Evolutionary conservation across 2,113 vertebrate genomes (phyloP), one percentile per base, ranked within the genome.

Genomic region (Hippocampus barbouri): DNA sequence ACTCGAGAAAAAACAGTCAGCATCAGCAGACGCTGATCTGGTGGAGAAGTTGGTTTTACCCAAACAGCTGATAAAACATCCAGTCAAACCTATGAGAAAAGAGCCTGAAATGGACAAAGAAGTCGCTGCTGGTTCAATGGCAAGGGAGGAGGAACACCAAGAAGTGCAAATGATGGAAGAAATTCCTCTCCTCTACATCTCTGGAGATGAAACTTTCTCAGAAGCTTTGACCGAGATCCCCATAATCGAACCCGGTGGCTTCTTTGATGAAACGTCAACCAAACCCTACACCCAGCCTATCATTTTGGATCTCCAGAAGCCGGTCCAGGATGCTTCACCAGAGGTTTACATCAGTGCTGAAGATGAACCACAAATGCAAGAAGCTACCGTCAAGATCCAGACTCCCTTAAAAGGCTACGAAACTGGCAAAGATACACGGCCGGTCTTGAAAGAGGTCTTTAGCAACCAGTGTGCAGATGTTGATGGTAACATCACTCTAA

Each of bases 361-460:
- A 11, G 87, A 89, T 47, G 93, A 95, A 67, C 89, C 93, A 27
- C 88, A 96, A 87, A 86, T 94, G 74, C 89, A 90, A 69, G 92
- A 94, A 38, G 95, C 96, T 0, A 96, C 95, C 0, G 87, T 96
- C 71, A 97, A 95, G 87, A 98, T 98, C 77, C 97, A 98, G 85
- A 95, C 96, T 0, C 95, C 95, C 6, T 98, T 98, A 79, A 97
- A 98, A 81, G 95, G 96, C 49, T 98, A 94, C 74, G 96, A 95
- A 88, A 89, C 93, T 7, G 91, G 95, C 21, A 97, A 94, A 80
- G 95, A 95, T 72, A 94, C 98, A 85, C 93, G 92, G 12, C 97
- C 95, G 0, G 73, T 90, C 11, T 96, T 98, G 60, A 91, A 86
- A 0, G 91, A 93, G 69, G 94, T 94, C 0, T 98, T 98, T 73